Conservation (phyloP, 2,113 vertebrate genomes). For the Pterophyllum scalare region DNA sequence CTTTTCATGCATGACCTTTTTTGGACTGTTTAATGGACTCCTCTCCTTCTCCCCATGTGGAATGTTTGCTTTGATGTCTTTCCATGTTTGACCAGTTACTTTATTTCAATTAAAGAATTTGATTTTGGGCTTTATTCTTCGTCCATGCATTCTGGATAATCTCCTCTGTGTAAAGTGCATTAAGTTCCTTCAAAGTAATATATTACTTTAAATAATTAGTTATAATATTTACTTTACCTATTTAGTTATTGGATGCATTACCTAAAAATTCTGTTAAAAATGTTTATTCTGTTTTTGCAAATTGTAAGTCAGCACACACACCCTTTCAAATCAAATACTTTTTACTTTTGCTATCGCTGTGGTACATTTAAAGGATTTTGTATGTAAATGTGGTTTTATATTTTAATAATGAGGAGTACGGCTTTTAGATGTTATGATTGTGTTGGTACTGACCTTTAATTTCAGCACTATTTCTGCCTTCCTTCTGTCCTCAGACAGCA, state of each 20-base stretch:
- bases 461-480: not conserved
- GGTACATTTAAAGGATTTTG: not conserved
- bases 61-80: not conserved
- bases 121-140: not conserved
- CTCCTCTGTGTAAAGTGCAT: not conserved
- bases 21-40: not conserved
- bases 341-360: not conserved
- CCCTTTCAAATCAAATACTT: not conserved
- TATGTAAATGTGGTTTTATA: not conserved
- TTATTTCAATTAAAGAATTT: not conserved
- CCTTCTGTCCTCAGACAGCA: constrained; percentile 1
- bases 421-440: not conserved
- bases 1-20: not conserved
- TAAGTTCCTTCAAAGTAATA: not conserved
- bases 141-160: not conserved
- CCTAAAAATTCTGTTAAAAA: not conserved
- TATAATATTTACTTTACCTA: not conserved
- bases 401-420: not conserved
- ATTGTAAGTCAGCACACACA: not conserved
- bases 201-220: not conserved
- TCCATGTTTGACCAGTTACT: not conserved
- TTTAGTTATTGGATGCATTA: not conserved
- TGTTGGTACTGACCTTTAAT: constrained; percentile 9
- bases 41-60: not conserved
- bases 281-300: not conserved